Percentiles rank a stretch among this genome's conserved stretches.
These are phyloP conservation scores for Conus betulinus DNA, from an alignment of 1,140 invertebrate genomes.

Conservation along the genomic window DNA sequence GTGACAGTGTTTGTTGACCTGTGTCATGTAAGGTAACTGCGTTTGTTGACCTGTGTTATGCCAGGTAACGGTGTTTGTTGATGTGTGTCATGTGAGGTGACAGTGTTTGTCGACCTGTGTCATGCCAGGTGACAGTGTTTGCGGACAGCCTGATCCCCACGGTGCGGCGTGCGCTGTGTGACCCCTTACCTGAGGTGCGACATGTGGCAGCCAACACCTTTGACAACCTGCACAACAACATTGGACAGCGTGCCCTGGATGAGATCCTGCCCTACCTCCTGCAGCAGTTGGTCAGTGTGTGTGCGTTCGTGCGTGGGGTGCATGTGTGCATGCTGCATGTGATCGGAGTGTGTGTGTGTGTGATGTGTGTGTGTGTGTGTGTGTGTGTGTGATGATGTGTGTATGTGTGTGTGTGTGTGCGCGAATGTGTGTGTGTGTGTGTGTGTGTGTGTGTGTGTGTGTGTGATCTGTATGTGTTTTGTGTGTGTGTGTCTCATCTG, in stretches of 20 bases:
- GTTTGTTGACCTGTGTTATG: neutral
- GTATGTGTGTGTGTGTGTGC: too few species aligned
- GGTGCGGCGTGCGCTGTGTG: conserved; percentile 93
- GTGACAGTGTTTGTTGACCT: too few species aligned
- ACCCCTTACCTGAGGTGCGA: conserved; percentile 94
- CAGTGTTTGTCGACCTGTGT: neutral
- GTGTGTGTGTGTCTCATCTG: neutral
- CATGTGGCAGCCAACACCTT: conserved; percentile 97
- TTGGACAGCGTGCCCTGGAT: conserved; percentile 95
- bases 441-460: neutral
- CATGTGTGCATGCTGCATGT: neutral
- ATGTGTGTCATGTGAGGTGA: too few species aligned
- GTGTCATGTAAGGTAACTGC: neutral
- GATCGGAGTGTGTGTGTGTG: neutral
- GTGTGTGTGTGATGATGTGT: neutral
- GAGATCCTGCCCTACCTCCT: conserved; percentile 96
- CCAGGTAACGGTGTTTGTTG: too few species aligned
- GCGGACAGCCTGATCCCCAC: conserved; percentile 98
- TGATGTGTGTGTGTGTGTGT: neutral
- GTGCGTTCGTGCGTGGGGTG: neutral
- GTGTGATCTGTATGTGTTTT: neutral
- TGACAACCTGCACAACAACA: conserved; percentile 94
- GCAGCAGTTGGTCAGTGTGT: conserved; percentile 81
- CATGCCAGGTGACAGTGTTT: conserved; percentile 70
- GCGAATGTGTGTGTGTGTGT: neutral